Conservation (phyloP, 2,888 invertebrate species). For the Lathronympha strigana region DNA sequence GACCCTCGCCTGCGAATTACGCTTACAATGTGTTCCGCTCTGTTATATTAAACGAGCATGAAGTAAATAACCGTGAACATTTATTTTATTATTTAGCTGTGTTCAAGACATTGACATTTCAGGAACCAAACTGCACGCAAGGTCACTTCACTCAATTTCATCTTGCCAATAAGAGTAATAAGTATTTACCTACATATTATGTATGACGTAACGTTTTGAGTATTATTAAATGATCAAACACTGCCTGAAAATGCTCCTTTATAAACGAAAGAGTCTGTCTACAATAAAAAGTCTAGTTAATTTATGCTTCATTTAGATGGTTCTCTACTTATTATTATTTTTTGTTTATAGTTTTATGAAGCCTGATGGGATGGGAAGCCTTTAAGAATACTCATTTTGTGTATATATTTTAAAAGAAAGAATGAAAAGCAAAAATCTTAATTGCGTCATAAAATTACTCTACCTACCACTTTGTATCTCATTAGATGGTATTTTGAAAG, state of each 20-base stretch:
- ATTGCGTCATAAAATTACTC: slow-evolving; percentile 77
- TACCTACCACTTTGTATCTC: slow-evolving; percentile 78
- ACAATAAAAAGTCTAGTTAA: slow-evolving; percentile 37
- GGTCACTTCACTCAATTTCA: slow-evolving; percentile 45
- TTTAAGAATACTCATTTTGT: slow-evolving; percentile 79
- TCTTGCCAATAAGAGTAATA: slow-evolving; percentile 61
- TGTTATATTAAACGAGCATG: too few relatives aligned
- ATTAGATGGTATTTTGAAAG: slow-evolving; percentile 81
- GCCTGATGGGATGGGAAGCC: slow-evolving; percentile 52
- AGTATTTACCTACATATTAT: slow-evolving; percentile 29
- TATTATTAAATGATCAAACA: slow-evolving; percentile 56
- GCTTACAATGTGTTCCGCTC: not conserved
- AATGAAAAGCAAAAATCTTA: slow-evolving; percentile 57
- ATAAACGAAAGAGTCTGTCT: slow-evolving; percentile 47
- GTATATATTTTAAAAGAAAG: slow-evolving; percentile 72
- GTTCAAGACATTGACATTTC: slow-evolving; percentile 4
- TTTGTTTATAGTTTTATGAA: slow-evolving; percentile 55
- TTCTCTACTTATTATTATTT: slow-evolving; percentile 46
- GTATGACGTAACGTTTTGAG: slow-evolving; percentile 41
- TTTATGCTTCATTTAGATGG: slow-evolving; percentile 35
- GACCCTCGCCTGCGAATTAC: not conserved
- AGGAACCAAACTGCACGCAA: slow-evolving; percentile 35
- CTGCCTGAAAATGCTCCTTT: slow-evolving; percentile 61
- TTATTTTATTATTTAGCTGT: too few relatives aligned
- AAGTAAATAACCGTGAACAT: too few relatives aligned